These are phyloP conservation scores for Drosophila ficusphila DNA, from an alignment of 1,140 invertebrate genomes.

Conservation along the genomic window DNA sequence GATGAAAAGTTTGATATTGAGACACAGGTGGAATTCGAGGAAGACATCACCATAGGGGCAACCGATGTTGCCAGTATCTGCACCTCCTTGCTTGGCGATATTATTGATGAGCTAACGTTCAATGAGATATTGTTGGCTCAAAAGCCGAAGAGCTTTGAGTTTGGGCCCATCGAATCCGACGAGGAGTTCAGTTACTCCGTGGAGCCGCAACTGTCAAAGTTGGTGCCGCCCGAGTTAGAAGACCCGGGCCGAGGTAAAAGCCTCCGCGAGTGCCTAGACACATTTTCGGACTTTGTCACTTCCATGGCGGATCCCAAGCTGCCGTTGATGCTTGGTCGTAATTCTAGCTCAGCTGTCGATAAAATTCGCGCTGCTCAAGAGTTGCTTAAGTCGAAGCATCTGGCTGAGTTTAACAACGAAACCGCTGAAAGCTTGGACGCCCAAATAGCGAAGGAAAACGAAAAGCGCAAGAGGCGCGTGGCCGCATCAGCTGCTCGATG, in stretches of 20 bases:
- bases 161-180: slow-evolving; percentile 65
- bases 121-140: slow-evolving; percentile 4
- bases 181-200: slow-evolving; percentile 66
- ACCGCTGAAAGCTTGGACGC: slow-evolving; percentile 37
- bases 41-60: not conserved
- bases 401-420: slow-evolving; percentile 40
- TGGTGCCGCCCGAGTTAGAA: slow-evolving; percentile 37
- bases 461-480: slow-evolving; percentile 32
- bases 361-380: slow-evolving; percentile 54
- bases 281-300: slow-evolving; percentile 44
- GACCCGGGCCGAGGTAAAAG: slow-evolving; percentile 59
- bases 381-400: slow-evolving; percentile 33
- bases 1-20: slow-evolving; percentile 35
- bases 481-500: slow-evolving; percentile 50
- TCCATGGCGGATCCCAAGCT: slow-evolving; percentile 13
- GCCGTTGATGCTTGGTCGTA: not conserved
- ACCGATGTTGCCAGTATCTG: slow-evolving; percentile 10
- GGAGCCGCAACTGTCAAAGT: slow-evolving; percentile 40
- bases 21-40: slow-evolving; percentile 1
- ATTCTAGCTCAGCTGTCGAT: not conserved
- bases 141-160: slow-evolving; percentile 49
- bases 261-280: slow-evolving; percentile 56
- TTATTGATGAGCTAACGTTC: slow-evolving; percentile 43
- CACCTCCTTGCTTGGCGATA: slow-evolving; percentile 33
- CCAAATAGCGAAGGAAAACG: slow-evolving; percentile 29